Evolutionary conservation across 2,797 vertebrate genomes (phyloP), one percentile per base, ranked within the genome.

Genomic region (Kryptopterus vitreolus): DNA sequence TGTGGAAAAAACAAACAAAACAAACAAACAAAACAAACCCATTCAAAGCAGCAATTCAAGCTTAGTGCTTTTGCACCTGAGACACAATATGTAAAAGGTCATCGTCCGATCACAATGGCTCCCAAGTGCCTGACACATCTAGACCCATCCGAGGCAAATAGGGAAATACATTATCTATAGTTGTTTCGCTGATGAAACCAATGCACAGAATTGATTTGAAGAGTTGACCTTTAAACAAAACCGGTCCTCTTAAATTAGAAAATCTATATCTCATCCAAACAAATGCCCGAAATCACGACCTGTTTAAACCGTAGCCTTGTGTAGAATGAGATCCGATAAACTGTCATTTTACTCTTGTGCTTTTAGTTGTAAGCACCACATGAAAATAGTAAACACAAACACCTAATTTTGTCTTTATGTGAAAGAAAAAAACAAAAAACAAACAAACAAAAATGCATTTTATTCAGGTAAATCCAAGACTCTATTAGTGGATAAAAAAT

Each of bases 191-290:
- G 89, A 90, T 89, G 87, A 85, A 86, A 86, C 69, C 75, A 80
- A 89, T 90, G 86, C 83, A 85, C 80, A 61, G 85, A 83, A 83
- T 84, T 88, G 88, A 89, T 92, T 90, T 88, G 66, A 88, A 62
- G 77, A 84, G 85, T 81, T 86, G 86, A 91, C 89, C 88, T 85
- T 84, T 83, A 80, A 85, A 77, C 75, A 71, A 82, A 77, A 79
- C 63, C 59, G 43, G 57, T 77, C 43, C 63, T 76, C 22, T 55
- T 38, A 78, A 79, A 62, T 57, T 22, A 73, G 59, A 63, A 83
- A 80, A 86, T 79, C 77, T 77, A 81, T 76, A 55, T 65, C 31
- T n/a, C 70, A 63, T 75, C 76, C 29, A 79, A 55, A 79, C 8
- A 35, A 61, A 74, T 55, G 38, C 9, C 8, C 33, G 52, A 29